Evolutionary conservation across 2,888 invertebrate species (phyloP), one percentile per base, ranked within the genome.

Genomic region (Zelleria hepariella): DNA sequence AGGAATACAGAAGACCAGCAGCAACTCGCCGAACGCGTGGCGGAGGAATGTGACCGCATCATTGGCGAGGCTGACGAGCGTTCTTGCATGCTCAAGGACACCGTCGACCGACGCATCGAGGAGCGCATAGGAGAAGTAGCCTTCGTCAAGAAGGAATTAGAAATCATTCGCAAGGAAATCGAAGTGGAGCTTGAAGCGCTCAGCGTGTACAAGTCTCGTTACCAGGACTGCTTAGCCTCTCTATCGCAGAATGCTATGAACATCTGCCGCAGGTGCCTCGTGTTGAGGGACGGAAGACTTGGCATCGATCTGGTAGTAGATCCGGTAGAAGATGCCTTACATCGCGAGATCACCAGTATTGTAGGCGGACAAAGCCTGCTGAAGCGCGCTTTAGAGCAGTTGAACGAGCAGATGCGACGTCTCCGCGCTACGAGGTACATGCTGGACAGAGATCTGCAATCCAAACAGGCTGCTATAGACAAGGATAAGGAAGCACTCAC

Each of bases 71-170:
- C 94, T 0, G 88, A 90, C 18, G 95, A 95, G 74, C 90, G 91
- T 49, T 92, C 94, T 0, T 87, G 91, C 55, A 86, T 91, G 32
- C 94, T 96, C 80, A 95, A 95, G 76, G 91, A 93, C 24, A 96
- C 97, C 69, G 91, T 92, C 2, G 94, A 95, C 69, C 91, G 93
- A 69, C 91, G 92, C 49, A 86, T 97, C 64, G 93, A 94, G 68
- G 95, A 96, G 78, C 93, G 96, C 66, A 90, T 97, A 18, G 92
- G 93, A 58, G 96, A 97, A 71, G 92, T 97, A 57, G 92, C 94
- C 64, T 96, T 95, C 78, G 93, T 93, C 69, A 93, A 93, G 69
- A 90, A 91, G 5, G 97, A 97, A 76, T 85, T 97, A 21, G 91
- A 93, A 69, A 89, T 91, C 23, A 94, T 95, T 72, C 92, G 96